These are phyloP conservation scores for Bungarus multicinctus DNA, from an alignment of 2,113 vertebrate species.

Conservation along the genomic window DNA sequence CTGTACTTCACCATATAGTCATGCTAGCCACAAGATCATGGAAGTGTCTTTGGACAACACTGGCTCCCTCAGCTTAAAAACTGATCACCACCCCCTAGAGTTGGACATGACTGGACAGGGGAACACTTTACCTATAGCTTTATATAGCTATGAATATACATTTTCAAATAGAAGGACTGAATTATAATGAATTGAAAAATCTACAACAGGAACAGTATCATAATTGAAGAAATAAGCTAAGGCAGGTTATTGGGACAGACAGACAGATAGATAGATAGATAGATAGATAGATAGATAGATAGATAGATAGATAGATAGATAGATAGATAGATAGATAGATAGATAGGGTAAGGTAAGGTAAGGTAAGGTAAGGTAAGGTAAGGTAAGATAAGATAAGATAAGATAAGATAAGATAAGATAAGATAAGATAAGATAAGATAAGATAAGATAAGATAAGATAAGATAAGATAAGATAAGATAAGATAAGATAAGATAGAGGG, in stretches of 20 bases:
- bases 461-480: too few species aligned
- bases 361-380: too few species aligned
- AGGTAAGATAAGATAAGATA: too few species aligned
- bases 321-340: too few species aligned
- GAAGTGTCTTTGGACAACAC: not conserved
- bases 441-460: too few species aligned
- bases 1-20: not conserved
- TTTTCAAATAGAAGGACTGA: not conserved
- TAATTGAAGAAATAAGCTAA: not conserved
- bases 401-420: too few species aligned
- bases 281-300: too few species aligned
- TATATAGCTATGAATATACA: not conserved
- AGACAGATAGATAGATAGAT: too few species aligned
- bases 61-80: not conserved
- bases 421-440: too few species aligned
- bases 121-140: not conserved
- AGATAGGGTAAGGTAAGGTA: too few species aligned
- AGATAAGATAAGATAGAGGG: not conserved
- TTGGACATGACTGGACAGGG: not conserved
- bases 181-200: not conserved
- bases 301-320: too few species aligned
- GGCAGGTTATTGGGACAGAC: not conserved
- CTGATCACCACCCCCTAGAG: not conserved
- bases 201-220: not conserved
- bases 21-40: not conserved